Evolutionary conservation across 2,797 vertebrate genomes (phyloP), one percentile per base, ranked within the genome.

Genomic region (Cephalopachus bancanus): DNA sequence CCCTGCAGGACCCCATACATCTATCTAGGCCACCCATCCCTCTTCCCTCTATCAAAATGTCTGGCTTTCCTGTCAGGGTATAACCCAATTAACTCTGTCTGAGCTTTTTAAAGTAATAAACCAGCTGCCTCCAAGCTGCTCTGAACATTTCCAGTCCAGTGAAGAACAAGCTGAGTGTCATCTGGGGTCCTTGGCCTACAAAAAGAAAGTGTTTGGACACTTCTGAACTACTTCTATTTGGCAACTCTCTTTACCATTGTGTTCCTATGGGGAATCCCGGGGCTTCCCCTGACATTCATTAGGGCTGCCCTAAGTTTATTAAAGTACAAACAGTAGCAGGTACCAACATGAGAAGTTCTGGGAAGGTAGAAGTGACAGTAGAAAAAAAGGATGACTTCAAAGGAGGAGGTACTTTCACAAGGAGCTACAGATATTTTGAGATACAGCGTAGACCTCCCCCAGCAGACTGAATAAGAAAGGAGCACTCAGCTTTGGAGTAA

Each of bases 41-140:
- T 79, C 30, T 4, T 64, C 19, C 5, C 17, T 16, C 55, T 60
- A n/a, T 69, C 67, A 74, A 79, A 89, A 93, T 67, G 17, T 28
- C 30, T 84, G 33, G 44, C 69, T 74, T 53, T 59, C 44, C 59
- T 17, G 6, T 89, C 62, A 57, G 16, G 22, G n/a, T 71, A 33
- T 72, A 26, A 53, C 11, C 30, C 33, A 12, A 12, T 67, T 55
- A 30, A 3, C 57, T 7, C 2, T 30, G 22, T 28, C 7, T 81
- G 49, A 75, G 33, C 33, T 93, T 93, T 83, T 69, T 53, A 53
- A 24, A 88, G 15, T 51, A 79, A 62, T 69, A 30, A 80, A 74
- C 19, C 8, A 67, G 57, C 24, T 85, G 57, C 4, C 33, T 51
- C 12, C 62, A n/a, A 89, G 9, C 9, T 55, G 37, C 28, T 84